Evolutionary conservation across 2,113 vertebrate genomes (phyloP), one percentile per base, ranked within the genome.

Genomic region (Malurus alboscapulatus): DNA sequence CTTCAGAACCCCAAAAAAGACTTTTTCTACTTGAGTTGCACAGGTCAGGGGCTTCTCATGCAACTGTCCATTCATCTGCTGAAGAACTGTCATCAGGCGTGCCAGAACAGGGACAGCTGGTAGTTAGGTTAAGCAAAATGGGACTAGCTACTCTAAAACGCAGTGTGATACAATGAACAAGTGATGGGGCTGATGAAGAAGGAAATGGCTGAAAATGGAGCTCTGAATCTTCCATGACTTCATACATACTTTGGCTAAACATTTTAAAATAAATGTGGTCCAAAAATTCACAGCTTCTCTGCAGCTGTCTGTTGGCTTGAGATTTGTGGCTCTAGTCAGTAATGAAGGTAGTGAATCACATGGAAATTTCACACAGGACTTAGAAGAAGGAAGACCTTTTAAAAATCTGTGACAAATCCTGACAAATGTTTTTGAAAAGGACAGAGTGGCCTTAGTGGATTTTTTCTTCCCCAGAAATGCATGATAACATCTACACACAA

Each of bases 291-390:
- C 79, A 92, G 55, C 72, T 86, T 55, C 55, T 84, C 68, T 95
- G 42, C 78, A 82, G n/a, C 82, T 76, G 62, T 76, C 71, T 92
- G 54, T 38, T 90, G 61, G 83, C 72, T 88, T 86, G 88, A 92
- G 83, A 86, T 81, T 86, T 93, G 79, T 80, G 75, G 72, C 24
- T 80, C 12, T 40, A 66, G 45, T 72, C 48, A 68, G 53, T 59
- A 84, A 77, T 6, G 40, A 78, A 92, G 48, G 40, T 26, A 86
- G 65, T 57, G 68, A 93, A 81, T 59, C 1, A 3, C 75, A 66
- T 10, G 34, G 82, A 88, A 95, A 96, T 90, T 90, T 94, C 88
- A 90, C 57, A 86, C 18, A 93, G 51, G 32, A 81, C 40, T 63
- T 75, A 58, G 47, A 47, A 83, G 76, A 88, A 21, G 51, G 12